Evolutionary conservation across 2,797 vertebrate species (phyloP), one percentile per base, ranked within the genome.

Genomic region (Gobionotothen gibberifrons): DNA sequence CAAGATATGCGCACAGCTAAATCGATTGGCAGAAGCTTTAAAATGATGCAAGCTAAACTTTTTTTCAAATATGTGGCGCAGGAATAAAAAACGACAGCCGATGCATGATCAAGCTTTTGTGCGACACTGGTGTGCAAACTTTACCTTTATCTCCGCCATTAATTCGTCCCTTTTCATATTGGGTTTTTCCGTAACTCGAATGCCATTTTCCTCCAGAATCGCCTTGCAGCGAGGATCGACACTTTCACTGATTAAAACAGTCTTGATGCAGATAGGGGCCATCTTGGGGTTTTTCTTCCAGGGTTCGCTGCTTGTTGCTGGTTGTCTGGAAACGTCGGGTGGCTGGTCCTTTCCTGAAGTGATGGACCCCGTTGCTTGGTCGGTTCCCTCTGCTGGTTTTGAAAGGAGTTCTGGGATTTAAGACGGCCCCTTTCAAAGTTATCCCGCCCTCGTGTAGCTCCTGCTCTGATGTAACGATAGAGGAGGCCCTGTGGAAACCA

Each of bases 241-340:
- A 64, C 94, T 96, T 43, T 98, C 97, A 67, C 96, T 98, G 89
- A 99, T 97, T 58, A 99, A 83, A 65, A 98, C 92, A 9, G 92
- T 94, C 70, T 88, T 90, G 82, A 99, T 89, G 74, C 73, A 82
- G 16, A 95, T 90, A 9, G 95, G 91, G 51, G 96, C 95, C 97
- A 98, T 98, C 32, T 84, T 89, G 22, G 9, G 10, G 8, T 7
- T 55, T 52, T 26, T 32, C 12, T 59, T 49, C 56, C 8, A 14
- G 43, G 52, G 51, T 16, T 36, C n/a, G 51, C 10, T 57, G 9
- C 39, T 43, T 8, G 49, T 13, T 39, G 64, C 53, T 6, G 48
- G 15, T 14, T 9, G 32, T 6, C 32, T 26, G 26, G 26, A 26
- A 51, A 62, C 40, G 72, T 12, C 72, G 59, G 26, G 26, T 48